Evolutionary conservation across 2,797 vertebrate species (phyloP).

Genomic region (Morelia viridis): DNA sequence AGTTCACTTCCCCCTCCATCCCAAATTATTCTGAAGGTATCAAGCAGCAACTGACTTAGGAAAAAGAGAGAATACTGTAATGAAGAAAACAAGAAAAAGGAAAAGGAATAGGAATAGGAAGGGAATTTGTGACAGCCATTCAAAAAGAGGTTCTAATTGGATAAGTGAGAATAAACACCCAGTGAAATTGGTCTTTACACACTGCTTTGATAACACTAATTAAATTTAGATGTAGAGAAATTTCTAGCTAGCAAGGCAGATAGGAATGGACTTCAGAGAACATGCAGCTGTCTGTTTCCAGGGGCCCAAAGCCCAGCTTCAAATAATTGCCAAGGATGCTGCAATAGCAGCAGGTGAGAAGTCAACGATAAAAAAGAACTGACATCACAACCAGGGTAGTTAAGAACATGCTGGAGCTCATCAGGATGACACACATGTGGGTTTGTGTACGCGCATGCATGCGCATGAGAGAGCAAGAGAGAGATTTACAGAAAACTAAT

Average conservation of each 20-base stretch:
- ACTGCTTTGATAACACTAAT: not conserved
- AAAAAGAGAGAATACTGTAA: not conserved
- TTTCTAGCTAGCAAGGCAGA: not conserved
- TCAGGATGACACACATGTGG: not conserved
- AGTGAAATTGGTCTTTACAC: not conserved
- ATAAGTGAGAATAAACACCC: conserved; percentile 29
- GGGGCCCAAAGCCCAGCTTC: not conserved
- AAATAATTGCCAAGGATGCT: not conserved
- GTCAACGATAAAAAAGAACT: not conserved
- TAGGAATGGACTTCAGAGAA: not conserved
- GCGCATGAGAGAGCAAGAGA: not conserved
- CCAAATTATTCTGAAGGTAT: not conserved
- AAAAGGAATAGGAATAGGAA: not conserved
- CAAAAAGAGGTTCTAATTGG: conserved; percentile 60
- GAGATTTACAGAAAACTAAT: not conserved
- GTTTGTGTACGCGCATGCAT: not conserved
- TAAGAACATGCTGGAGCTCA: not conserved
- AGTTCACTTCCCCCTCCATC: not conserved
- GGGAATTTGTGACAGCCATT: conserved; percentile 27
- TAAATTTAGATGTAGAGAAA: not conserved
- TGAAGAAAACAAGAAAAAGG: conserved; percentile 25
- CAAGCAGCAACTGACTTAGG: conserved; percentile 35
- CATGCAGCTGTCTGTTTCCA: not conserved
- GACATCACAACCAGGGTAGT: not conserved
- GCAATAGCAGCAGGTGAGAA: not conserved